A percentile compares a stretch with the other conserved stretches of the same genome.
These are phyloP conservation scores for Rhyzopertha dominica DNA, from an alignment of 1,140 invertebrate genomes.

Conservation along the genomic window DNA sequence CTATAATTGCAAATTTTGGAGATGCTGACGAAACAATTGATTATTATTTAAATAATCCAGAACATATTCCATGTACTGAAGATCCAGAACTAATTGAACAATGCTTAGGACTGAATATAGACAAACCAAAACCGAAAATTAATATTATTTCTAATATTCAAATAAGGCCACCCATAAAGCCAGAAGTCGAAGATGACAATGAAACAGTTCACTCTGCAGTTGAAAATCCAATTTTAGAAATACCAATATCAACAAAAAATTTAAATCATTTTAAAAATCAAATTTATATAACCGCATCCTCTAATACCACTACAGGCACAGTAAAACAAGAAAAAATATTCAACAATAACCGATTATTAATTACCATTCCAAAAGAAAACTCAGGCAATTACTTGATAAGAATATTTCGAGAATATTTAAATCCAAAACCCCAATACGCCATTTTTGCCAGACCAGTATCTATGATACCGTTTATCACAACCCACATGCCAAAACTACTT, in stretches of 20 bases:
- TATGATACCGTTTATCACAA: too few species aligned
- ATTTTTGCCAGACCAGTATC: too few species aligned
- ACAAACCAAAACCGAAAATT: conserved; percentile 2
- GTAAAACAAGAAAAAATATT: conserved; percentile 2
- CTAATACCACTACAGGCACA: neutral
- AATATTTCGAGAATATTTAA: neutral
- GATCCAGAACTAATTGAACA: neutral
- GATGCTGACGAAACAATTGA: neutral
- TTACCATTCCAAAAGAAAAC: conserved; percentile 1
- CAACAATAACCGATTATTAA: neutral
- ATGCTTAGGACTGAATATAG: too few species aligned
- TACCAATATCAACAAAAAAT: neutral
- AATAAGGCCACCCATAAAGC: conserved; percentile 1
- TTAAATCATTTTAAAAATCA: conserved; percentile 3
- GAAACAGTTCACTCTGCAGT: conserved; percentile 1
- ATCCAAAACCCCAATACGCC: too few species aligned
- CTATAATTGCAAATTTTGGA: neutral
- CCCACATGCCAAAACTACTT: too few species aligned
- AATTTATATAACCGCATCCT: neutral
- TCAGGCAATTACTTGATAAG: conserved; percentile 2
- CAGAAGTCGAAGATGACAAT: neutral
- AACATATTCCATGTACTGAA: neutral
- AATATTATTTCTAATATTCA: conserved; percentile 5
- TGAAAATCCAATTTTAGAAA: conserved; percentile 3
- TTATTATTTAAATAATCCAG: neutral